Evolutionary conservation across 2,888 invertebrate species (phyloP).

Genomic region (Hemaris fuciformis): DNA sequence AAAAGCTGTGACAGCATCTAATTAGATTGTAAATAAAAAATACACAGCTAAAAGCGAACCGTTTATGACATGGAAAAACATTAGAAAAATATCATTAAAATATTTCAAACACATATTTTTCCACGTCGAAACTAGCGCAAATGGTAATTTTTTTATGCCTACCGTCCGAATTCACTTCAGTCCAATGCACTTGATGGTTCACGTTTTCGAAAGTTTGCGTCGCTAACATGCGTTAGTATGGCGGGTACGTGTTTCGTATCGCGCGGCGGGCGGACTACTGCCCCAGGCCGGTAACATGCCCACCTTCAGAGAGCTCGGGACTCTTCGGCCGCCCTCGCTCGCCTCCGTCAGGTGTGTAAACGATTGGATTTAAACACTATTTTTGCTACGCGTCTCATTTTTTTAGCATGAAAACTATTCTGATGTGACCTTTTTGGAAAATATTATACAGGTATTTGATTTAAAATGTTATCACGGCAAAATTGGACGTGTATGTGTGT

Average conservation of each 20-base stretch:
- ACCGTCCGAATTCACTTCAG: slow-evolving; percentile 27
- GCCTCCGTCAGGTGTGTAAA: slow-evolving; percentile 53
- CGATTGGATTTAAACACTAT: slow-evolving; percentile 28
- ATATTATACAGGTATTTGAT: too few relatives aligned
- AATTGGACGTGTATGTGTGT: too few relatives aligned
- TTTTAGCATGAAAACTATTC: background rate
- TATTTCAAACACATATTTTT: too few relatives aligned
- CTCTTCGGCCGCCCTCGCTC: slow-evolving; percentile 47
- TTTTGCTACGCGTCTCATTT: background rate
- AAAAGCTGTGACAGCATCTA: slow-evolving; percentile 33
- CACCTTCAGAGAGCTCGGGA: slow-evolving; percentile 43
- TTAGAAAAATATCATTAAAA: background rate
- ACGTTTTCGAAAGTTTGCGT: slow-evolving; percentile 43
- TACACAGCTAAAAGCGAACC: too few relatives aligned
- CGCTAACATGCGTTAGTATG: slow-evolving; percentile 38
- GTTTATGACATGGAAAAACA: background rate
- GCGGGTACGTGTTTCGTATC: slow-evolving; percentile 32
- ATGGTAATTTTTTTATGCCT: slow-evolving; percentile 12
- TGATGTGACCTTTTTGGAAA: background rate
- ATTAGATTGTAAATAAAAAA: slow-evolving; percentile 15
- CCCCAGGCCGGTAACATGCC: slow-evolving; percentile 32
- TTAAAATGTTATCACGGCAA: too few relatives aligned
- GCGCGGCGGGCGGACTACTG: slow-evolving; percentile 62
- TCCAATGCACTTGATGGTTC: slow-evolving; percentile 24
- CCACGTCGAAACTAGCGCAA: background rate